Conservation (phyloP, 2,888 invertebrate genomes). For the Oscheius sp. region DNA sequence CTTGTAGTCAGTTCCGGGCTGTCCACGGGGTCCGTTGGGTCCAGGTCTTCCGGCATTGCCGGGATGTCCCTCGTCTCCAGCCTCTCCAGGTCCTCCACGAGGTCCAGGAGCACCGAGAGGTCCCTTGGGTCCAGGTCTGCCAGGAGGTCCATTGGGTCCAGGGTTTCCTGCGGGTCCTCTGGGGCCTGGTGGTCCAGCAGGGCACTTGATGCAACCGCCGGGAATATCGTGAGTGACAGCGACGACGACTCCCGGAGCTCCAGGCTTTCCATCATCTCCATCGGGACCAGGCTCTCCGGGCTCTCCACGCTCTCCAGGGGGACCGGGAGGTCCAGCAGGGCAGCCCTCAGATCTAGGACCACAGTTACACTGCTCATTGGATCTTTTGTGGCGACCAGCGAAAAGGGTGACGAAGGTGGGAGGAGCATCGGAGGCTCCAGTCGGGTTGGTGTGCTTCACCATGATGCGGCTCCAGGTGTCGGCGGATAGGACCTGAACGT, state of each 20-base stretch:
- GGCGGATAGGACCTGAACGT: conserved; percentile 49
- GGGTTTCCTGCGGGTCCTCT: conserved; percentile 50
- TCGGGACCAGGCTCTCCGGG: conserved; percentile 54
- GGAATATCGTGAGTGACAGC: conserved; percentile 63
- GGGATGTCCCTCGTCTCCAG: conserved; percentile 49
- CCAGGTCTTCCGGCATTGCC: conserved; percentile 56
- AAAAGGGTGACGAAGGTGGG: conserved; percentile 60
- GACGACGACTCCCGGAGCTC: conserved; percentile 61
- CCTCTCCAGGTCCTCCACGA: conserved; percentile 46
- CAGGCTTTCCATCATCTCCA: conserved; percentile 60
- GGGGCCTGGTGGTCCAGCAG: conserved; percentile 55
- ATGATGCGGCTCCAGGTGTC: conserved; percentile 61
- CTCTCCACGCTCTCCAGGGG: conserved; percentile 59
- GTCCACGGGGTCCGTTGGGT: conserved; percentile 56
- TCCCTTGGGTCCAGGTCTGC: conserved; percentile 53
- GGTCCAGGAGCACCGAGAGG: conserved; percentile 54
- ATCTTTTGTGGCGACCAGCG: conserved; percentile 53
- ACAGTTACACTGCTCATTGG: conserved; percentile 61
- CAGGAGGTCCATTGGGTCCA: conserved; percentile 52
- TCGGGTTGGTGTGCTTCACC: conserved; percentile 54
- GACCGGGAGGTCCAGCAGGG: conserved; percentile 65
- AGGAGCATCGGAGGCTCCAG: conserved; percentile 47
- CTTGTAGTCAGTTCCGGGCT: conserved; percentile 55
- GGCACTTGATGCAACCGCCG: conserved; percentile 62
- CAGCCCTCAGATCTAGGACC: conserved; percentile 59